phyloP scores from a whole-genome alignment of 1,140 invertebrate genomes.

The Pinna nobilis region DNA sequence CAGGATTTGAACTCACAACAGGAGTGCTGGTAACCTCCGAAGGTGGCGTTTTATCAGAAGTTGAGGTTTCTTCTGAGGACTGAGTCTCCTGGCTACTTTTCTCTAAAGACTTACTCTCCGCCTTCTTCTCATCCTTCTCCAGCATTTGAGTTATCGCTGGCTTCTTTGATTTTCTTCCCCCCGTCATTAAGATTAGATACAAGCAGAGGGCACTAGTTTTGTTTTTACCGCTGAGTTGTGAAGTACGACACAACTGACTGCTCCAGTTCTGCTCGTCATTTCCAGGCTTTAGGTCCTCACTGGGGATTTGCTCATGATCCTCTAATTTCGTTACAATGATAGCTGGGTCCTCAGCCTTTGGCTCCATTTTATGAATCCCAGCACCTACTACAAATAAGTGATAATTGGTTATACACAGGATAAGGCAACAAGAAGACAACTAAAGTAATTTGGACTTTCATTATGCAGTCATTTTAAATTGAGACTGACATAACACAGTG shows the following conservation, averaged over 20 bases:
- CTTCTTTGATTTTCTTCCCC: not conserved
- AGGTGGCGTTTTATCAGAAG: too few species aligned
- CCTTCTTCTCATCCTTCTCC: too few species aligned
- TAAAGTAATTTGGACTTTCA: too few species aligned
- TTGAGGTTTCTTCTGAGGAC: too few species aligned
- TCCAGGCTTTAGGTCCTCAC: slow-evolving; percentile 30
- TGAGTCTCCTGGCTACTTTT: slow-evolving; percentile 1
- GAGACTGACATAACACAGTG: too few species aligned
- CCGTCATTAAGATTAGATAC: not conserved
- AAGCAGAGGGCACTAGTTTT: not conserved
- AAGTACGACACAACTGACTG: too few species aligned
- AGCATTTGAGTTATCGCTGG: too few species aligned
- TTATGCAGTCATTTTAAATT: too few species aligned
- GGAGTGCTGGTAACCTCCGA: too few species aligned
- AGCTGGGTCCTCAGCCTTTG: slow-evolving; percentile 16
- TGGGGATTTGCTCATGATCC: slow-evolving; percentile 61
- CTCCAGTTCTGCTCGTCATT: slow-evolving; percentile 39
- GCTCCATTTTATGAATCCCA: slow-evolving; percentile 4
- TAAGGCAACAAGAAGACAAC: too few species aligned
- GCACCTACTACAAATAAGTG: not conserved
- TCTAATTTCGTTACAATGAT: slow-evolving; percentile 61
- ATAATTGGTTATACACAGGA: too few species aligned
- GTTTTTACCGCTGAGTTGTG: not conserved
- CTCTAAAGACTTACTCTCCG: not conserved
- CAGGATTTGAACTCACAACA: too few species aligned